A percentile compares a stretch with the other conserved stretches of the same genome.
These are phyloP conservation scores for Leucophenga maculata DNA, from an alignment of 2,888 invertebrate species.

Conservation along the genomic window DNA sequence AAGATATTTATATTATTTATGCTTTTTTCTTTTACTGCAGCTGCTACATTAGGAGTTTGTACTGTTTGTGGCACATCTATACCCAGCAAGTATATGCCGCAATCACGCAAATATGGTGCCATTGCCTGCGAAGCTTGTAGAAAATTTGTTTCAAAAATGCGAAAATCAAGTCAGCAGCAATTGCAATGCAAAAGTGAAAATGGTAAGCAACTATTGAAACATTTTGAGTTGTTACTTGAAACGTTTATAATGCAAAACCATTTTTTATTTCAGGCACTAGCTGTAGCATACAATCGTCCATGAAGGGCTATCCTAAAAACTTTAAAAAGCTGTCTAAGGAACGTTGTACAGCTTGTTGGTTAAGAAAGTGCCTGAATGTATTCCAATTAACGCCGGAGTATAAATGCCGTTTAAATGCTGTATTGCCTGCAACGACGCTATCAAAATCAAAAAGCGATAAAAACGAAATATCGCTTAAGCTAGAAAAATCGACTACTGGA, in stretches of 20 bases:
- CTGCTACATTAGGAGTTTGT: constrained; percentile 78
- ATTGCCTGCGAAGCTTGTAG: constrained; percentile 89
- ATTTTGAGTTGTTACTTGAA: background rate
- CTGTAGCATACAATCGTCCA: constrained; percentile 82
- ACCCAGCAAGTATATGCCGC: constrained; percentile 83
- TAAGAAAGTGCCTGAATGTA: constrained; percentile 85
- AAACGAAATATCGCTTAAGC: constrained; percentile 37
- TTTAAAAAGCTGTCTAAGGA: constrained; percentile 79
- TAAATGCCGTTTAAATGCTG: constrained; percentile 78
- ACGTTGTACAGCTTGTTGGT: constrained; percentile 89
- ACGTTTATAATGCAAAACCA: constrained; percentile 7
- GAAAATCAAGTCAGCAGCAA: constrained; percentile 66
- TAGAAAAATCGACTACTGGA: constrained; percentile 43
- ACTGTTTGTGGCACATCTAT: constrained; percentile 86
- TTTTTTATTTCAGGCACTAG: constrained; percentile 74
- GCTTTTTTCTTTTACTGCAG: constrained; percentile 10
- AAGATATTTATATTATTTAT: background rate
- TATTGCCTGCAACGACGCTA: constrained; percentile 80
- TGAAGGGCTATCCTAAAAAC: constrained; percentile 77
- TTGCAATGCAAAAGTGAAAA: constrained; percentile 65
- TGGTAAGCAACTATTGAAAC: constrained; percentile 51
- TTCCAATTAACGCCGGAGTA: constrained; percentile 83
- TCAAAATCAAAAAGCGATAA: background rate
- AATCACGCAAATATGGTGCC: constrained; percentile 87
- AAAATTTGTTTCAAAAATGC: constrained; percentile 88